phyloP scores from a whole-genome alignment of 1,140 invertebrate species.

The Pectinophora gossypiella region DNA sequence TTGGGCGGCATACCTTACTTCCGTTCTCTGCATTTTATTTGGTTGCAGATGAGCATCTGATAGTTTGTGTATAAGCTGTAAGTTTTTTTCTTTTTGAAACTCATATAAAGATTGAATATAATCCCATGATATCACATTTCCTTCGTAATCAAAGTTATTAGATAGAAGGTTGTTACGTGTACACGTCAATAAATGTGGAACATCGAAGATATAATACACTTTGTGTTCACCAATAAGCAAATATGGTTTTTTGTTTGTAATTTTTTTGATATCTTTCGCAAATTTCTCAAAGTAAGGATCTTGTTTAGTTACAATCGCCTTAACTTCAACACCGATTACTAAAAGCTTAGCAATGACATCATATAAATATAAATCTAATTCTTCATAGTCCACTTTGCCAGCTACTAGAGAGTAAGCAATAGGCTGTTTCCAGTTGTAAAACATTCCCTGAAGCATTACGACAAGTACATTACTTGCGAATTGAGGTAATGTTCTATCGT shows the following conservation, averaged over 20 bases:
- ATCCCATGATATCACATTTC: not conserved
- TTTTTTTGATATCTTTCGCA: not conserved
- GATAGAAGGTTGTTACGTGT: not conserved
- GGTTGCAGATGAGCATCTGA: conserved; percentile 1
- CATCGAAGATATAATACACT: not conserved
- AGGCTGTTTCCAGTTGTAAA: not conserved
- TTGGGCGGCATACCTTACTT: conserved; percentile 17
- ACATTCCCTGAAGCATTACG: not conserved
- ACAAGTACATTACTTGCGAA: not conserved
- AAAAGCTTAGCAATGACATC: not conserved
- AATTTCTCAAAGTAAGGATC: no score
- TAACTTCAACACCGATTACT: not conserved
- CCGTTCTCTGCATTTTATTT: conserved; percentile 11
- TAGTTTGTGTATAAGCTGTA: not conserved
- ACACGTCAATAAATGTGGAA: not conserved
- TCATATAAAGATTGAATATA: not conserved
- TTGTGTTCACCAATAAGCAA: not conserved
- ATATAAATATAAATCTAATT: not conserved
- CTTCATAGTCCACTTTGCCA: not conserved
- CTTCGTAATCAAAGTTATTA: not conserved
- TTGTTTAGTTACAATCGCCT: not conserved
- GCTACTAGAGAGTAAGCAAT: not conserved
- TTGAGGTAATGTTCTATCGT: not conserved
- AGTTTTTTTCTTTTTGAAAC: not conserved
- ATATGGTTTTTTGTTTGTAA: not conserved